Evolutionary conservation across 2,888 invertebrate species (phyloP).

Genomic region (Parascotia fuliginaria): DNA sequence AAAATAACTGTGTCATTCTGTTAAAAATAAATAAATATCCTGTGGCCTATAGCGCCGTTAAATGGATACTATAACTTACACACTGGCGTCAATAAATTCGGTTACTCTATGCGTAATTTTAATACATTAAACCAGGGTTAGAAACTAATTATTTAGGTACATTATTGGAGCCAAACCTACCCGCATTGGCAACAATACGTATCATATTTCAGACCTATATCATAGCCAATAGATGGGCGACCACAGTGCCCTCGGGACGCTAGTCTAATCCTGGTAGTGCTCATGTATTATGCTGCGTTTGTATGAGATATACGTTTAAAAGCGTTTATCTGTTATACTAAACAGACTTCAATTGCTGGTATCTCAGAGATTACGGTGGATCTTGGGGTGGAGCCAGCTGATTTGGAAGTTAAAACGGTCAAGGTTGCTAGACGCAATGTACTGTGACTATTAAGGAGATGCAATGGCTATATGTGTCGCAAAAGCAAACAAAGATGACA

Average conservation of each 20-base stretch:
- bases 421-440: not conserved
- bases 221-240: conserved; percentile 12
- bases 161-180: conserved; percentile 35
- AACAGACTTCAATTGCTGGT: conserved; percentile 28
- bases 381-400: not conserved
- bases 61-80: not conserved
- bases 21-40: too few species aligned
- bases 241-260: conserved; percentile 34
- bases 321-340: conserved; percentile 28
- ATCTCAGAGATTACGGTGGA: not conserved
- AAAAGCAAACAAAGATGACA: too few species aligned
- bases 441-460: too few species aligned
- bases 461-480: too few species aligned
- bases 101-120: not conserved
- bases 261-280: conserved; percentile 43
- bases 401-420: not conserved
- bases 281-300: conserved; percentile 34
- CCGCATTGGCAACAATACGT: conserved; percentile 36
- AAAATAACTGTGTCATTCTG: too few species aligned
- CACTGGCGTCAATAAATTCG: not conserved
- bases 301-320: conserved; percentile 21
- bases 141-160: conserved; percentile 35
- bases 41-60: too few species aligned
- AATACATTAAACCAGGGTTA: not conserved
- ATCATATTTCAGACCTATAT: conserved; percentile 32